Evolutionary conservation across 92 coral and sea anemone genomes (phyloP), one percentile per base, ranked within the genome.

Genomic region (Porites cylindrica): DNA sequence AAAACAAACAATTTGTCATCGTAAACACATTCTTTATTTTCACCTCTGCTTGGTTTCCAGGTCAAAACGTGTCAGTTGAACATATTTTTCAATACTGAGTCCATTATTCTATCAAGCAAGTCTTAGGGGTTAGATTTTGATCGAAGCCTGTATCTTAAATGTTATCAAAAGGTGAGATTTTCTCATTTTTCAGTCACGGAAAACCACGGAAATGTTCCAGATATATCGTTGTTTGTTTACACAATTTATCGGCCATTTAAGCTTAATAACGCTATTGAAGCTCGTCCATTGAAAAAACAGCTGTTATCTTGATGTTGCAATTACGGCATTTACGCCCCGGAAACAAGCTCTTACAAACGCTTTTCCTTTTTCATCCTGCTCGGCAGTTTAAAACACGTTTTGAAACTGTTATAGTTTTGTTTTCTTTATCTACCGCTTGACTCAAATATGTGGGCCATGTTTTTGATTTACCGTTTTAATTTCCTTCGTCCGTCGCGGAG

Each of bases 1-100:
- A 3, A 70, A 70, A 70, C 75, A 70, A 70, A 70, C 75, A 26
- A 70, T 70, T 38, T 32, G 75, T 70, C 53, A 38, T 32, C 52
- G 54, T 1, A 70, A 38, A 52, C 75, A 32, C 53, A 32, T 70
- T 70, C 75, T 32, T 70, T 13, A 13, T 17, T n/a, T 38, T 11
- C 16, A n/a, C 7, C 18, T 69, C 73, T 29, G 18, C n/a, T 62
- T 16, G 66, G 21, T 16, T 62, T 62, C n/a, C 20, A 7, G 66
- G 16, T 5, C 23, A 62, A 62, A 67, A 67, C 72, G 72, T 21
- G 16, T 47, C 6, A 8, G 11, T 56, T 56, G 4, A 56, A 56
- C 11, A 10, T 11, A 56, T 56, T 56, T 10, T 14, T 56, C 13
- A 56, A 3, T 56, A 56, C 16, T 56, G 61, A 10, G 61, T 56